Percentiles rank a stretch among this genome's conserved stretches.
Evolutionary conservation across 2,113 vertebrate species (phyloP).

Genomic region (human (Homo sapiens)): DNA sequence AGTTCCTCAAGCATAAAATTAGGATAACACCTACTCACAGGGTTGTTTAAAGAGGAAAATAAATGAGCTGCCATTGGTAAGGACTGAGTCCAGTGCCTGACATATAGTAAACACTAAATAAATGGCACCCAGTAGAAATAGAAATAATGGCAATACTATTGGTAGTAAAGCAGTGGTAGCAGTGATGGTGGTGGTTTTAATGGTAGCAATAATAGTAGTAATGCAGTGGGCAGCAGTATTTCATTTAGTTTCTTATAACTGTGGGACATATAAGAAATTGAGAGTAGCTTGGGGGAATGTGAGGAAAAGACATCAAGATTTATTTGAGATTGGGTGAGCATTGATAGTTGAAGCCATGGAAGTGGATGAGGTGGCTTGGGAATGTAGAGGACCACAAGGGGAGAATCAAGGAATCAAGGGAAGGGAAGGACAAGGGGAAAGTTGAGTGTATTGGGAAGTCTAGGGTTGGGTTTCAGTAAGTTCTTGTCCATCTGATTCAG

Average conservation of each 20-base stretch:
- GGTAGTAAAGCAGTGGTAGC: not conserved
- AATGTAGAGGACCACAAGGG: not conserved
- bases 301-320: not conserved
- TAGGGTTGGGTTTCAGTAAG: not conserved
- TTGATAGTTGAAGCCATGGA: not conserved
- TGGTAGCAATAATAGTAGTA: not conserved
- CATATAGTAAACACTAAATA: not conserved
- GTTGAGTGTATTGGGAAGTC: not conserved
- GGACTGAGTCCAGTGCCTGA: not conserved
- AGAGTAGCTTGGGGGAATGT: not conserved
- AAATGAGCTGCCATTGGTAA: not conserved
- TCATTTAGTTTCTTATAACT: not conserved
- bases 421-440: not conserved
- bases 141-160: not conserved
- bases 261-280: not conserved
- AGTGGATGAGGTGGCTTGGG: not conserved
- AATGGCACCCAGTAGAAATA: not conserved
- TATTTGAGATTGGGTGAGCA: not conserved
- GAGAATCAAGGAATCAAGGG: not conserved
- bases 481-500: not conserved
- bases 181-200: not conserved
- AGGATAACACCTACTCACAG: not conserved
- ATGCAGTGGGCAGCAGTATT: not conserved
- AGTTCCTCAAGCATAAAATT: not conserved
- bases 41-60: not conserved